phyloP scores from a whole-genome alignment of 1,140 invertebrate genomes.

The Habropoda laboriosa region DNA sequence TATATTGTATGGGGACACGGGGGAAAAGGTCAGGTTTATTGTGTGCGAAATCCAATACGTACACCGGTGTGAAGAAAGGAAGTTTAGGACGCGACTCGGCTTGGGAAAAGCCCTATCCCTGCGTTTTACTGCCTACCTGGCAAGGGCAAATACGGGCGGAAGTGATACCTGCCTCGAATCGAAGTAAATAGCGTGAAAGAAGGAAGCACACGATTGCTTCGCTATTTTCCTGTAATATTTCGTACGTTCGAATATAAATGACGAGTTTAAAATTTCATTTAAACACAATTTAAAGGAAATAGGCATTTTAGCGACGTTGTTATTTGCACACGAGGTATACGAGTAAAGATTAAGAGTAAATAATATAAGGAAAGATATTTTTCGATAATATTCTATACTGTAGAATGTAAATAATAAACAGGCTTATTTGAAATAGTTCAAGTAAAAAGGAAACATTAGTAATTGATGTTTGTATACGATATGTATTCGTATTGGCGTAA shows the following conservation, averaged over 20 bases:
- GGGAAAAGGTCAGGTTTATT: constrained; percentile 58
- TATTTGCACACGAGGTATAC: not conserved
- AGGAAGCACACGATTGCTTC: not conserved
- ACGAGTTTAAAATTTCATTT: not conserved
- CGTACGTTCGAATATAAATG: too few species aligned
- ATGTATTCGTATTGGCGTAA: too few species aligned
- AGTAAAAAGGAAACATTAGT: too few species aligned
- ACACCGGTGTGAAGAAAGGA: not conserved
- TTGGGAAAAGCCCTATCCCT: not conserved
- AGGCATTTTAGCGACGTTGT: too few species aligned
- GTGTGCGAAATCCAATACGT: constrained; percentile 66
- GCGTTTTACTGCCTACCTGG: not conserved
- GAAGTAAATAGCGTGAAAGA: not conserved
- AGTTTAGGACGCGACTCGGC: not conserved
- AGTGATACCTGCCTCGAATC: constrained; percentile 3
- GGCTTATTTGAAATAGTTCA: too few species aligned
- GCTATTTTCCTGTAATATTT: not conserved
- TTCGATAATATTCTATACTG: too few species aligned
- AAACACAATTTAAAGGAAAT: not conserved
- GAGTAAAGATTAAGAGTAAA: not conserved
- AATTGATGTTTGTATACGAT: too few species aligned
- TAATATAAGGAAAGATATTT: too few species aligned
- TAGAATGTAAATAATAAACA: too few species aligned
- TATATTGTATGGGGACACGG: not conserved
- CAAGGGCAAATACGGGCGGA: not conserved